Evolutionary conservation across 2,113 vertebrate species (phyloP).

Genomic region (Daphoenositta chrysoptera): DNA sequence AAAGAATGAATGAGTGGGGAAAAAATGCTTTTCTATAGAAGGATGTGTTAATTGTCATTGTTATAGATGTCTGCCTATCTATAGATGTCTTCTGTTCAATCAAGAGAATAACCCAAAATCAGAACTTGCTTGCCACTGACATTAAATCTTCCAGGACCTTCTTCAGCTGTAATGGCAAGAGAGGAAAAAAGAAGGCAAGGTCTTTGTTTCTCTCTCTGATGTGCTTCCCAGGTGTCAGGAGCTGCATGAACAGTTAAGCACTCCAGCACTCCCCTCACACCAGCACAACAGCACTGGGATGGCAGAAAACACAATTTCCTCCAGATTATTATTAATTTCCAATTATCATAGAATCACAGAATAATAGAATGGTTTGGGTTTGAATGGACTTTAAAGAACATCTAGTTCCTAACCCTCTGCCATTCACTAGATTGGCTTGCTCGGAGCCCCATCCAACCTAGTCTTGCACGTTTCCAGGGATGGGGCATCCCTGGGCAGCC

Average conservation of each 20-base stretch:
- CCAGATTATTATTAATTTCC: not conserved
- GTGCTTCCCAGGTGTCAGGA: not conserved
- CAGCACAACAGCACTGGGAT: not conserved
- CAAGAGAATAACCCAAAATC: not conserved
- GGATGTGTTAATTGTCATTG: not conserved
- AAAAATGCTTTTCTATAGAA: not conserved
- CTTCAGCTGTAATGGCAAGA: not conserved
- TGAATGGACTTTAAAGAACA: not conserved
- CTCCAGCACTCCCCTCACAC: not conserved
- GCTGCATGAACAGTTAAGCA: not conserved
- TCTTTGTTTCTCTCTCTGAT: not conserved
- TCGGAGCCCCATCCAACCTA: fast-evolving
- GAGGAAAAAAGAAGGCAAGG: not conserved
- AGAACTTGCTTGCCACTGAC: not conserved
- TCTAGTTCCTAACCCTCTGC: not conserved
- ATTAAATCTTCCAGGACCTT: not conserved
- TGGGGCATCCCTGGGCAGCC: not conserved
- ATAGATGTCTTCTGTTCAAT: not conserved
- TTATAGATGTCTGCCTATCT: not conserved
- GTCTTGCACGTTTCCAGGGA: not conserved
- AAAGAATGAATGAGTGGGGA: not conserved
- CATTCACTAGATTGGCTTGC: not conserved
- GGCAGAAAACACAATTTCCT: not conserved
- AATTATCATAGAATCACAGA: not conserved
- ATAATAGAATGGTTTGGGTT: not conserved